A percentile compares a stretch with the other conserved stretches of the same genome.
These are phyloP conservation scores for Anthopleura sola DNA, from an alignment of 64 coral and sea anemone genomes.

Conservation along the genomic window DNA sequence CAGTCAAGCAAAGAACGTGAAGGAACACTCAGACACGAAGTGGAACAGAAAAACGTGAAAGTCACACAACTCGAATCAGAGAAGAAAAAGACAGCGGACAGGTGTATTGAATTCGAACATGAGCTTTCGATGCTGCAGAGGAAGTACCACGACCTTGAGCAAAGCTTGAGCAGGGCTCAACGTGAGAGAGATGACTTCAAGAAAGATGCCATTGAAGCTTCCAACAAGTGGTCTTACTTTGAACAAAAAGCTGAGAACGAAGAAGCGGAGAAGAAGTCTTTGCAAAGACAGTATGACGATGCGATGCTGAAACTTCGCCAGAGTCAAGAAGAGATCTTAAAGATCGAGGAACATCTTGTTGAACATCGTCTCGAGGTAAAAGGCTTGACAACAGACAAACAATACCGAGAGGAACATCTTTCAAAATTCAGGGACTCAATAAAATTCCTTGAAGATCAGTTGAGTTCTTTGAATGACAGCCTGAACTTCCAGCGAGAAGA, in stretches of 20 bases:
- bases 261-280: conserved; percentile 58
- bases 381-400: conserved; percentile 16
- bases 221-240: conserved; percentile 48
- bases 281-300: conserved; percentile 66
- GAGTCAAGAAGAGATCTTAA: conserved; percentile 72
- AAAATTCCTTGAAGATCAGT: conserved; percentile 12
- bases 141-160: conserved; percentile 65
- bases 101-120: conserved; percentile 56
- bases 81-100: conserved; percentile 62
- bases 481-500: conserved; percentile 11
- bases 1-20: conserved; percentile 74
- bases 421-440: conserved; percentile 8
- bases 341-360: conserved; percentile 70
- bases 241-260: conserved; percentile 52
- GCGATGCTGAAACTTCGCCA: conserved; percentile 41
- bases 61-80: conserved; percentile 43
- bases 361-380: conserved; percentile 24
- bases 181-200: conserved; percentile 73
- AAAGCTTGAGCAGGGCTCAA: conserved; percentile 36
- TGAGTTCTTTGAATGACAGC: conserved; percentile 25
- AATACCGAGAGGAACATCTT: conserved; percentile 36
- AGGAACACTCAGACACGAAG: conserved; percentile 61
- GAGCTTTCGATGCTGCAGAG: conserved; percentile 59
- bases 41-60: conserved; percentile 46
- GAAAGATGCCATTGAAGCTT: conserved; percentile 65